Evolutionary conservation across 2,113 vertebrate species (phyloP).

Genomic region (Datnioides undecimradiatus): DNA sequence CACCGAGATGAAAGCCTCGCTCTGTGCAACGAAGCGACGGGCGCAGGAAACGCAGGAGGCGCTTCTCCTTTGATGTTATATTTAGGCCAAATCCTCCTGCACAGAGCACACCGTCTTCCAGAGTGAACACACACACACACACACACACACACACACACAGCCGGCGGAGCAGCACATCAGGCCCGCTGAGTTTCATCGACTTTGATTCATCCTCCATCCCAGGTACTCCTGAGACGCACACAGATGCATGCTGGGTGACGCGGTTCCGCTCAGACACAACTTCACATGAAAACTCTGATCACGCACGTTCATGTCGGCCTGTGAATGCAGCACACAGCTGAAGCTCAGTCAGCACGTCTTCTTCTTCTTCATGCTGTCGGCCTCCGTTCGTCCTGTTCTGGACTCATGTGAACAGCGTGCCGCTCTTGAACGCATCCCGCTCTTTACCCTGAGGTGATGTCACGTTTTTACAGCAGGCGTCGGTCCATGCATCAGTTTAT

Average conservation of each 20-base stretch:
- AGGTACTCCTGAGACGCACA: neutral
- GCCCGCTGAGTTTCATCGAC: neutral
- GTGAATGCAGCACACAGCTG: too few species aligned
- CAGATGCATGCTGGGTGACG: slow-evolving; percentile 5
- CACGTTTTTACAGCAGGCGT: slow-evolving; percentile 29
- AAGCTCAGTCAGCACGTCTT: too few species aligned
- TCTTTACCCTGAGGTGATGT: neutral
- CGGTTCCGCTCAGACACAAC: neutral
- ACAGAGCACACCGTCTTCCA: slow-evolving; percentile 61
- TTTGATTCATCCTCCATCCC: slow-evolving; percentile 18
- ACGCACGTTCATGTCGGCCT: too few species aligned
- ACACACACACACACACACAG: slow-evolving; percentile 30
- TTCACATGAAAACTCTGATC: too few species aligned
- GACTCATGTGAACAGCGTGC: neutral
- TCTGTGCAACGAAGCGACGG: slow-evolving; percentile 34
- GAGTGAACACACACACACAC: slow-evolving; percentile 60
- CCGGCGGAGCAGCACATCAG: slow-evolving; percentile 32
- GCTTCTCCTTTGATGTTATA: slow-evolving; percentile 69
- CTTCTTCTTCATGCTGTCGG: too few species aligned
- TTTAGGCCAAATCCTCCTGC: slow-evolving; percentile 74
- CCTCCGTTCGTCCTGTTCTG: neutral
- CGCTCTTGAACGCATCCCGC: neutral
- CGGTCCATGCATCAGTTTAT: neutral
- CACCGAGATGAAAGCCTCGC: slow-evolving; percentile 57
- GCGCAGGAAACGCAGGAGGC: slow-evolving; percentile 45